Conservation (phyloP, 2,888 invertebrate species). For the Parascotia fuliginaria region DNA sequence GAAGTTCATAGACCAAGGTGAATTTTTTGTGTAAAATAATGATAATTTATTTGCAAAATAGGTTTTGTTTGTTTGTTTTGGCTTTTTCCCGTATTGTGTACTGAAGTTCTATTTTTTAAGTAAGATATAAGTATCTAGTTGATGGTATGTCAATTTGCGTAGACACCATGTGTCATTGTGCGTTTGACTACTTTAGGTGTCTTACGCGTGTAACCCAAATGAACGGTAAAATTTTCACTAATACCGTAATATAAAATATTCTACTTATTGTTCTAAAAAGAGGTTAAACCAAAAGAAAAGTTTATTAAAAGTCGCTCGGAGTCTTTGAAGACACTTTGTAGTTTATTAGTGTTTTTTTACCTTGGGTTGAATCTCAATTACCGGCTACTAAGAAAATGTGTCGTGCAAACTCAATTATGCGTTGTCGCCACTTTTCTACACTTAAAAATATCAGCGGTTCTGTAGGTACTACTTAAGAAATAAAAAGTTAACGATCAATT, state of each 20-base stretch:
- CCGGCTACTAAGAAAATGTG: conserved; percentile 39
- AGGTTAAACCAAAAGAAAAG: conserved; percentile 31
- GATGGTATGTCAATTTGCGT: no score
- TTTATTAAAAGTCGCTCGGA: conserved; percentile 36
- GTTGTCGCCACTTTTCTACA: conserved; percentile 17
- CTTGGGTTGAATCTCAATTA: conserved; percentile 41
- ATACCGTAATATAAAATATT: conserved; percentile 11
- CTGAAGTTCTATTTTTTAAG: no score
- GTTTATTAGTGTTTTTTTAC: conserved; percentile 37
- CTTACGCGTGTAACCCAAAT: no score
- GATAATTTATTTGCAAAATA: neutral
- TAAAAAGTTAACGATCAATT: conserved; percentile 22
- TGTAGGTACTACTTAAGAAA: conserved; percentile 27
- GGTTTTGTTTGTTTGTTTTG: no score
- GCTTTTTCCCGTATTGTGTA: no score
- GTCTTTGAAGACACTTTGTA: conserved; percentile 27
- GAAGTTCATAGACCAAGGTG: no score
- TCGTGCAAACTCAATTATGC: conserved; percentile 44
- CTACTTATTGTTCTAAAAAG: conserved; percentile 16
- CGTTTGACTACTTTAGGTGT: no score
- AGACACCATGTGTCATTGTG: no score
- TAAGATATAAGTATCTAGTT: no score
- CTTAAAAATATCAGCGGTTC: conserved; percentile 26
- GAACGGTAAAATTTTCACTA: neutral
- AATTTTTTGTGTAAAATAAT: no score